Base-by-base conservation (phyloP, 2,113 vertebrate genomes). In the Salvator merianae region DNA sequence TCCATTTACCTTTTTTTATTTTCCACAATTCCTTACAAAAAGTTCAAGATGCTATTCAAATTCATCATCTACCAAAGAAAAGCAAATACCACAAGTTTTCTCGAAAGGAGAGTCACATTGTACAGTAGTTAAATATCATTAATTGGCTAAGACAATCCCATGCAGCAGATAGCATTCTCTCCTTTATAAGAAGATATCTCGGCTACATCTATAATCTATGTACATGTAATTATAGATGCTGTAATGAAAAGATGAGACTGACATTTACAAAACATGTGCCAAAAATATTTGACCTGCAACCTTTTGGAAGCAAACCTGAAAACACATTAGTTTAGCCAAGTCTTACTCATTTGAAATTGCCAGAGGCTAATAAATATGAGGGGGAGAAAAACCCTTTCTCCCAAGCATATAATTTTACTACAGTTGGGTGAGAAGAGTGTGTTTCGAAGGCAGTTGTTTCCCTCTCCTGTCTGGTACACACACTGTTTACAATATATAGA, bases 141-240 rank as follows among this genome's bases (percentile, higher is more conserved):
- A 89, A 53, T 90, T 81, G 87, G 81, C 87, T 86, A 9, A 91
- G 87, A 89, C 91, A 93, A 92, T 76, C 72, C 43, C 43, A 36
- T 66, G 63, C 8, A 53, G 32, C 32, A 77, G 40, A 47, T 38
- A 69, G 40, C 24, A 65, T 92, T 89, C 78, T 10, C 81, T 93
- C 93, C 94, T 94, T 95, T 73, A 91, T 92, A 80, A 91, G 92
- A 89, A 91, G 94, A 95, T 94, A 91, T 85, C 90, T 94, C 93
- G 92, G 90, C 87, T 88, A 84, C 91, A 93, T 94, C 93, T 91
- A 90, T 94, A 94, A 94, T 89, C 93, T 86, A 94, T 86, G 91
- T 77, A 85, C 88, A 91, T 91, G 93, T 92, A 94, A 93, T 87
- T 88, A 90, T 71, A 47, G 93, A 94, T 95, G 91, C 82, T 65